phyloP scores from a whole-genome alignment of 2,797 vertebrate species.

The Microctenopoma steveboyesi region DNA sequence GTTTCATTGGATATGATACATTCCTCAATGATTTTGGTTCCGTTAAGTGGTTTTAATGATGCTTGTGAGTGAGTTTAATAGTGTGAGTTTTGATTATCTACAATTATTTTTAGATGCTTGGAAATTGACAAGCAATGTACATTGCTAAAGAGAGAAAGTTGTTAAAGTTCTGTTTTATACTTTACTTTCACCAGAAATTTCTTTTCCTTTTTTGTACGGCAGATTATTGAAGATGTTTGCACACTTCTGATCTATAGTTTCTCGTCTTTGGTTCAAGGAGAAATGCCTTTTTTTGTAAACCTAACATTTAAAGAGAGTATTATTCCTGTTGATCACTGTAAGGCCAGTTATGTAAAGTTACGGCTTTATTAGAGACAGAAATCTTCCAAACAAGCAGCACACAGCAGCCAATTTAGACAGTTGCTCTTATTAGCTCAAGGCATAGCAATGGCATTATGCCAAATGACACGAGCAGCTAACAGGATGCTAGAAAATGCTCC shows the following conservation, averaged over 20 bases:
- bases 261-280: slow-evolving; percentile 29
- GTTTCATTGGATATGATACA: not conserved
- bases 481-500: slow-evolving; percentile 34
- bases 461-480: slow-evolving; percentile 34
- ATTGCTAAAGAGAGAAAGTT: not conserved
- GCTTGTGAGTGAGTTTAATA: slow-evolving; percentile 1
- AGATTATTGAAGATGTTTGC: slow-evolving; percentile 3
- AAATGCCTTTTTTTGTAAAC: slow-evolving; percentile 6
- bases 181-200: not conserved
- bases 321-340: slow-evolving; percentile 5
- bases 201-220: not conserved
- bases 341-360: not conserved
- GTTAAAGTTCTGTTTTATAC: not conserved
- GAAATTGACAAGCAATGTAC: slow-evolving; percentile 8
- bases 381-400: slow-evolving; percentile 30
- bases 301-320: slow-evolving; percentile 12
- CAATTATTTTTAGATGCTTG: slow-evolving; percentile 1
- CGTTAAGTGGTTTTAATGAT: slow-evolving; percentile 15
- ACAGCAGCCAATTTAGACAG: slow-evolving; percentile 42
- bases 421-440: slow-evolving; percentile 36
- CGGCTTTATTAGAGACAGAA: slow-evolving; percentile 6
- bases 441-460: slow-evolving; percentile 30
- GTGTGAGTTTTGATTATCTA: not conserved
- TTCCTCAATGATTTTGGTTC: slow-evolving; percentile 1
- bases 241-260: slow-evolving; percentile 8